phyloP scores from a whole-genome alignment of 2,113 vertebrate species.

The Coryphaenoides rupestris region DNA sequence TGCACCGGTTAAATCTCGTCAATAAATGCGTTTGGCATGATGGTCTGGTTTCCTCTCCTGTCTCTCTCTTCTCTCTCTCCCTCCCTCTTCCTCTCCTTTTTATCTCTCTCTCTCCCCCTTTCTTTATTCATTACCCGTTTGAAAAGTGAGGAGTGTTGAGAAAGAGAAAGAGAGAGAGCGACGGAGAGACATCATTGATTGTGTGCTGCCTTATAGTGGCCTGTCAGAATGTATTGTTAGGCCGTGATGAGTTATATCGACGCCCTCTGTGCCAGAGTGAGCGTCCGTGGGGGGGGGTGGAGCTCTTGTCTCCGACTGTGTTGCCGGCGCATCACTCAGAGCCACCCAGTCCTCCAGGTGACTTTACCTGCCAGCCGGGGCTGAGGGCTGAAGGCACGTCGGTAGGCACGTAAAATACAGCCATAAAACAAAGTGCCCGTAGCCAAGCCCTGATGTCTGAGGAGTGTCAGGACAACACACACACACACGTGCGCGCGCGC shows the following conservation, averaged over 20 bases:
- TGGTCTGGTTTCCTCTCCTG: constrained; percentile 25
- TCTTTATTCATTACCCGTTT: constrained; percentile 20
- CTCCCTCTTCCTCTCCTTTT: too few species aligned
- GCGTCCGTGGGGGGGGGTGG: constrained; percentile 3
- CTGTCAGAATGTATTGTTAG: constrained; percentile 31
- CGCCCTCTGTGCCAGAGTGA: constrained; percentile 22
- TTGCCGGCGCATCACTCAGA: constrained; percentile 47
- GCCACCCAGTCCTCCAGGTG: constrained; percentile 40
- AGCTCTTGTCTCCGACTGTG: constrained; percentile 14
- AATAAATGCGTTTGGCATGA: constrained; percentile 71
- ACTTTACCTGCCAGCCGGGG: constrained; percentile 55
- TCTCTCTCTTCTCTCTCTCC: constrained; percentile 19
- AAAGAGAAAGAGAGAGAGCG: too few species aligned
- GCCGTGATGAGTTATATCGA: constrained; percentile 30
- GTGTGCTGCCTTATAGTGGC: constrained; percentile 20
- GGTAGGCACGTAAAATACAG: constrained; percentile 34
- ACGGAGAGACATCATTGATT: constrained; percentile 7
- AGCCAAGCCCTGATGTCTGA: neutral
- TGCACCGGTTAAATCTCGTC: constrained; percentile 53
- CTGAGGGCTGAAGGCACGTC: constrained; percentile 42
- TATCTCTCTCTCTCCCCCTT: constrained; percentile 14
- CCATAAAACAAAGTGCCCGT: neutral
- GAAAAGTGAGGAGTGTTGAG: neutral
- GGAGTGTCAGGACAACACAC: too few species aligned
- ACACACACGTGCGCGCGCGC: too few species aligned